A percentile compares a stretch with the other conserved stretches of the same genome.
These are phyloP conservation scores for Nephila pilipes DNA, from an alignment of 1,140 invertebrate species.

Conservation along the genomic window DNA sequence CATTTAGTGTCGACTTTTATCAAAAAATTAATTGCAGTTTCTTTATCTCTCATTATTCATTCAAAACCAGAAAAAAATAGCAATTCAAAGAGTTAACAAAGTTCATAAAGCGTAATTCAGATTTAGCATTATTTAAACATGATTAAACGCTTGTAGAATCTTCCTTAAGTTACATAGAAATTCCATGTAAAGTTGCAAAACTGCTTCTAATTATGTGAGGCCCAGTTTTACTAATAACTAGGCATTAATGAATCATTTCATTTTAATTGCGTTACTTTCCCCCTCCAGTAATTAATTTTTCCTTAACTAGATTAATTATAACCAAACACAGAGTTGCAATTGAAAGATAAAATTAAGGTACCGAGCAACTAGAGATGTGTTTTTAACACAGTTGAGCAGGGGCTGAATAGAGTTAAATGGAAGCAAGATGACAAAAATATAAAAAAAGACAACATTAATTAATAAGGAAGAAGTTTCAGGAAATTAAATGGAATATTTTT, in stretches of 20 bases:
- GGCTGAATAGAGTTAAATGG: neutral
- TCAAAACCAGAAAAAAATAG: too few species aligned
- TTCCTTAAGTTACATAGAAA: neutral
- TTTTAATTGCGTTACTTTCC: slow-evolving; percentile 14
- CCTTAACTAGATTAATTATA: slow-evolving; percentile 9
- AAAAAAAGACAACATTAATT: neutral
- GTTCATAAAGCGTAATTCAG: too few species aligned
- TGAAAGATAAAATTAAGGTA: neutral
- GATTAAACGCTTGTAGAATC: neutral
- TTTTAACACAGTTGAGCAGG: neutral
- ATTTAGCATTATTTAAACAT: neutral
- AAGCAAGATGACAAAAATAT: neutral
- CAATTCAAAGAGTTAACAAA: too few species aligned
- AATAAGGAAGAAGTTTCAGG: neutral
- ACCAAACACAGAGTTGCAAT: slow-evolving; percentile 14
- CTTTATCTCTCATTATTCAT: too few species aligned
- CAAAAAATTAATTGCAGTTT: too few species aligned
- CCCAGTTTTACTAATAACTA: neutral
- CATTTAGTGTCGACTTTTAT: too few species aligned
- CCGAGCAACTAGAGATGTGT: neutral
- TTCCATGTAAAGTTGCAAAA: neutral
- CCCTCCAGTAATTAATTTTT: neutral
- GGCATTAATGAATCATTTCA: neutral
- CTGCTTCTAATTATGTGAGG: neutral
- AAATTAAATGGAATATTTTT: neutral